Evolutionary conservation across 1,140 invertebrate genomes (phyloP).

Genomic region (Drosophila dunni): DNA sequence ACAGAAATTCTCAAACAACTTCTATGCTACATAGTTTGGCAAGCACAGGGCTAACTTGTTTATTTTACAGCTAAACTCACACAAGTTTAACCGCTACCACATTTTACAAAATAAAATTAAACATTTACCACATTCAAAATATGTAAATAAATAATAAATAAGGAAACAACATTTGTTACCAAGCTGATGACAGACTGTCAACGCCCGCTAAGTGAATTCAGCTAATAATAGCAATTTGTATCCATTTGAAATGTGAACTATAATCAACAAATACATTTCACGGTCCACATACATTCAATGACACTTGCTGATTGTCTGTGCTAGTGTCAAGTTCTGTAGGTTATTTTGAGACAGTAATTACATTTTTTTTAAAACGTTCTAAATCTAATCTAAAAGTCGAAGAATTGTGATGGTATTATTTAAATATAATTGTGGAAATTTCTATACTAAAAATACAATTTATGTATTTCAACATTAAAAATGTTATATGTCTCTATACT

Average conservation of each 20-base stretch:
- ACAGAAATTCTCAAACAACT: conserved; percentile 11
- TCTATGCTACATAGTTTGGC: conserved; percentile 27
- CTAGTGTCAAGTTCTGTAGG: no score
- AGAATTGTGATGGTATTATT: no score
- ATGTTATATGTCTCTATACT: no score
- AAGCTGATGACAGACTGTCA: background rate
- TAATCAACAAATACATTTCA: background rate
- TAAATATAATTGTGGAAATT: no score
- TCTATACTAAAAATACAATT: no score
- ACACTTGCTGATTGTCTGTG: background rate
- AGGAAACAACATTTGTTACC: background rate
- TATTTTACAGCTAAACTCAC: no score
- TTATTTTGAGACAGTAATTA: no score
- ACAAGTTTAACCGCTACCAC: no score
- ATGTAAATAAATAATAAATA: conserved; percentile 21
- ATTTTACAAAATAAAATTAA: no score
- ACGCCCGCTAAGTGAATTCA: background rate
- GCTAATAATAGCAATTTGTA: background rate
- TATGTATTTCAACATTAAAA: no score
- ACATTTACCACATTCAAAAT: conserved; percentile 4
- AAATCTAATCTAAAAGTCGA: no score
- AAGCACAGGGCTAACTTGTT: conserved; percentile 11
- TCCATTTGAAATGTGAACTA: background rate
- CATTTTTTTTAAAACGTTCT: no score
- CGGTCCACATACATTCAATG: background rate